Evolutionary conservation across 2,797 vertebrate genomes (phyloP).

Genomic region (Hapalemur alaotrensis): DNA sequence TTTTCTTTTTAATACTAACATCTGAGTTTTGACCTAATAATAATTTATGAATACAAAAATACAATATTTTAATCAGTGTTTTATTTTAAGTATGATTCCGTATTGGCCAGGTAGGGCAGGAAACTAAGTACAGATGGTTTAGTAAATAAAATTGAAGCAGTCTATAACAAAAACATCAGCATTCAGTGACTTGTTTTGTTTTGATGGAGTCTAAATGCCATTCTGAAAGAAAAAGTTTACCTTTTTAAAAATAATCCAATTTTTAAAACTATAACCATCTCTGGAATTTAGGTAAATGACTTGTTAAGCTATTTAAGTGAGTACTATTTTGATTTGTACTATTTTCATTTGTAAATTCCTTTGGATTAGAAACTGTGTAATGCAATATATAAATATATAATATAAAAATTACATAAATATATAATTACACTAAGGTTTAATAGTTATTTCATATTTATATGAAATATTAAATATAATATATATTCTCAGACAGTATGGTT

Average conservation of each 20-base stretch:
- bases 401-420: constrained; percentile 6
- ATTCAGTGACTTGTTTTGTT: not conserved
- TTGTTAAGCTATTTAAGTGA: constrained; percentile 20
- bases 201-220: not conserved
- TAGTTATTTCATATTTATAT: constrained; percentile 9
- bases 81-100: constrained; percentile 69
- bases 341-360: constrained; percentile 30
- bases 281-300: constrained; percentile 25
- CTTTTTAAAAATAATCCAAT: constrained; percentile 15
- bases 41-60: constrained; percentile 74
- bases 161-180: constrained; percentile 20
- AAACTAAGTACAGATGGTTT: constrained; percentile 62
- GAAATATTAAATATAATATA: constrained; percentile 17
- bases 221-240: not conserved
- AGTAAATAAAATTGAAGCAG: constrained; percentile 64
- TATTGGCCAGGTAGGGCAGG: constrained; percentile 59
- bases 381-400: constrained; percentile 13
- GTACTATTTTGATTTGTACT: constrained; percentile 30
- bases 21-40: constrained; percentile 72
- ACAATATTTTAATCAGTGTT: constrained; percentile 71
- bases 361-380: constrained; percentile 7
- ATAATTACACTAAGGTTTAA: constrained; percentile 9
- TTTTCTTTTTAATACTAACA: constrained; percentile 78
- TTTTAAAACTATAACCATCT: not conserved
- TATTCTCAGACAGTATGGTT: not conserved